Evolutionary conservation across 2,797 vertebrate genomes (phyloP).

Genomic region (Iguana delicatissima): DNA sequence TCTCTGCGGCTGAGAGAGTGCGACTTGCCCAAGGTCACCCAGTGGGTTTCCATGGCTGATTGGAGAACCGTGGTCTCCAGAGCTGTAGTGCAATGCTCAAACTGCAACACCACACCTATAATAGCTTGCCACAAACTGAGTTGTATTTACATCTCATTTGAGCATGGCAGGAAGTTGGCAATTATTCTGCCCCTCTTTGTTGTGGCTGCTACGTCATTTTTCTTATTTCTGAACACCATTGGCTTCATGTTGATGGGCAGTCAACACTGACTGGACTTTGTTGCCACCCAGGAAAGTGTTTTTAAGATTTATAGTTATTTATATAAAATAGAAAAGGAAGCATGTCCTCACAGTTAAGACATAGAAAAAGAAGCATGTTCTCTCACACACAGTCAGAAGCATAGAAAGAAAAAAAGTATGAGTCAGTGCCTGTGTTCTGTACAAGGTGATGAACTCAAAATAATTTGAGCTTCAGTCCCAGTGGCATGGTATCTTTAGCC

Average conservation of each 20-base stretch:
- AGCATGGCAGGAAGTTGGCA: neutral
- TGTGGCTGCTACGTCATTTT: neutral
- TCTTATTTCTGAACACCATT: neutral
- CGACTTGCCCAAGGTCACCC: too few species aligned
- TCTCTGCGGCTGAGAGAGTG: too few species aligned
- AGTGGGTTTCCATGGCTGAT: too few species aligned
- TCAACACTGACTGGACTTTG: rapidly evolving
- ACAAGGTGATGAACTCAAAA: neutral
- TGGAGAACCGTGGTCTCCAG: too few species aligned
- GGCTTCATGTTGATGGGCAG: neutral
- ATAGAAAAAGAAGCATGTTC: neutral
- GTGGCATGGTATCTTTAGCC: neutral
- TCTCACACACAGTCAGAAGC: neutral
- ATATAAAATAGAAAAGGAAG: neutral
- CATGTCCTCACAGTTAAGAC: neutral
- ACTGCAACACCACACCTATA: neutral
- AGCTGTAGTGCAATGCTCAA: neutral
- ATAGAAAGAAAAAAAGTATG: neutral
- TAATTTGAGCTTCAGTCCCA: neutral
- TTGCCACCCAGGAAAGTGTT: neutral
- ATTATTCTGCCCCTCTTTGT: conserved; percentile 1
- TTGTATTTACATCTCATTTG: neutral
- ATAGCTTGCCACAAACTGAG: neutral
- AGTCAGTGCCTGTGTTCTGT: neutral
- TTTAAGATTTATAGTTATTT: rapidly evolving